Evolutionary conservation across 2,113 vertebrate genomes (phyloP), one percentile per base, ranked within the genome.

Genomic region (Zapus hudsonius): DNA sequence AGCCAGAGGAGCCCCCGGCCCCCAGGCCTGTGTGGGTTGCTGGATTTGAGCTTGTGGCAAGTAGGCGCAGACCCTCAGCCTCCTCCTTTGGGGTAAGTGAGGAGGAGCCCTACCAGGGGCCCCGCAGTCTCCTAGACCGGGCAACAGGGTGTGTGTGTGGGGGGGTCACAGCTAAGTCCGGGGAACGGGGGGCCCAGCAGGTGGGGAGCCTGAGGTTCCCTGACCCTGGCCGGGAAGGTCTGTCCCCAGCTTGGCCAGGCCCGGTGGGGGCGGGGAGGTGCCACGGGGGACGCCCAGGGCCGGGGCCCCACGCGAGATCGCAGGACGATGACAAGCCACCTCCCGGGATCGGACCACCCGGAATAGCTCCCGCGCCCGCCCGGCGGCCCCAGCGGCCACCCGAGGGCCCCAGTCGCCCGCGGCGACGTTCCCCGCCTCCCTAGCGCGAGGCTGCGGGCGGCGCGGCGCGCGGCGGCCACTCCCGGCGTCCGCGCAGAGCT

Each of bases 221-320:
- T 5, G 0, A 27, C 1, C 25, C 40, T 2, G 47, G 47, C 22
- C 47, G 86, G 15, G 19, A 76, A 27, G 57, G 69, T 84, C 31
- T 85, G 91, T 92, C 92, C 92, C 90, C 69, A 2, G 36, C 23
- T n/a, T n/a, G n/a, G 61, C 52, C 44, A 4, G n/a, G 79, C 89
- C 57, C 69, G 81, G 84, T 80, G 87, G 96, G 92, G 96, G 80
- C 63, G 82, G 96, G 83, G 94, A 61, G 94, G 95, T 85, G 95
- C 95, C 96, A 86, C 67, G 22, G 7, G 76, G 92, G 89, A 93
- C 89, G 66, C 90, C 55, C 36, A 7, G 61, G 92, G 83, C 70
- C 52, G 63, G 33, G 52, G 64, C 84, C 72, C 81, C 93, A 92
- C 83, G 93, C 91, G 80, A 90, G 93, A 92, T 87, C 70, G 31